Evolutionary conservation across 2,797 vertebrate species (phyloP).

Genomic region (Salarias fasciatus): DNA sequence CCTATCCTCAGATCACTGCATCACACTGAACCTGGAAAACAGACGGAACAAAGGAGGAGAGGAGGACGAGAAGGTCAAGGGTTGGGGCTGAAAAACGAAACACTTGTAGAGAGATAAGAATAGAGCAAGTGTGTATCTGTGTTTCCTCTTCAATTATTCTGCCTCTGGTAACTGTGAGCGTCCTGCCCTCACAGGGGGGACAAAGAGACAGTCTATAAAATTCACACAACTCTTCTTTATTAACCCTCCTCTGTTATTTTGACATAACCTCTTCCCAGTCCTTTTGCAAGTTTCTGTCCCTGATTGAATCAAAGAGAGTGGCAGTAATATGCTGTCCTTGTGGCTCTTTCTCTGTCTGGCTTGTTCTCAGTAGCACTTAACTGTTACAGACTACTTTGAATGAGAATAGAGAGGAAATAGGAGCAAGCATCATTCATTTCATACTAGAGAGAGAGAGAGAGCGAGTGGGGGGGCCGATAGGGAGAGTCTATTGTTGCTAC

Average conservation of each 20-base stretch:
- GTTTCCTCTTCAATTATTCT: constrained; percentile 48
- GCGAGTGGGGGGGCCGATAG: constrained; percentile 11
- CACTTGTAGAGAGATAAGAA: constrained; percentile 54
- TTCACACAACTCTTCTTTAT: constrained; percentile 52
- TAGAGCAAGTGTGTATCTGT: constrained; percentile 37
- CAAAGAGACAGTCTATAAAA: constrained; percentile 29
- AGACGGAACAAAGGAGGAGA: constrained; percentile 36
- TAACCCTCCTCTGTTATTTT: constrained; percentile 62
- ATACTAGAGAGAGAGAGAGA: constrained; percentile 34
- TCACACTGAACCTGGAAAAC: constrained; percentile 53
- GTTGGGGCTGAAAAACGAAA: constrained; percentile 36
- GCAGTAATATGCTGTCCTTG: constrained; percentile 53
- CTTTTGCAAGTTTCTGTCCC: constrained; percentile 56
- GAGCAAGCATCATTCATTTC: constrained; percentile 73
- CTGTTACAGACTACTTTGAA: constrained; percentile 74
- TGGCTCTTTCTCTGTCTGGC: constrained; percentile 59
- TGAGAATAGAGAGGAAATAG: constrained; percentile 73
- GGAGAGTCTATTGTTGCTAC: constrained; percentile 66
- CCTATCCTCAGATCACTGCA: constrained; percentile 67
- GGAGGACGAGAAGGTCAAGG: constrained; percentile 60
- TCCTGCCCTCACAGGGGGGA: constrained; percentile 21
- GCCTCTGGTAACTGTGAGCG: constrained; percentile 23
- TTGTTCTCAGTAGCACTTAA: constrained; percentile 69
- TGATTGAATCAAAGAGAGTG: constrained; percentile 62
- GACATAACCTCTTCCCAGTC: constrained; percentile 57